Base-by-base conservation (phyloP, 2,888 invertebrate genomes). In the Homarus gammarus region DNA sequence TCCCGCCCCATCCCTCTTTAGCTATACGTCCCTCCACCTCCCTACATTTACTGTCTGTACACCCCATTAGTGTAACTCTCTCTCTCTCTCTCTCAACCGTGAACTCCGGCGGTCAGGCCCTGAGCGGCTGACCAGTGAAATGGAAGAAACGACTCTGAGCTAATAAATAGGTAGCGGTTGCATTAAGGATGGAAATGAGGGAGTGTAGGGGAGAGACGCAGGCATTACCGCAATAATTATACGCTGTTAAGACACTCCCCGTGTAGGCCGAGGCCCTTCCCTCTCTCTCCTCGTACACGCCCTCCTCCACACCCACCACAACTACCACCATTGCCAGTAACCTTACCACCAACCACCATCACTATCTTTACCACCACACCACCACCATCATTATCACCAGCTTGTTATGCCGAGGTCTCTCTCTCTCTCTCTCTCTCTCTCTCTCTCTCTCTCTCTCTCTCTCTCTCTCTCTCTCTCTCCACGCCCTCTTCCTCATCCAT, bases 181-280 rank as follows among this genome's bases (percentile, higher is more conserved):
- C 81, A 81, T 40, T 81, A 38, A 64, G 8, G 81, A 81, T 81
- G 68, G 64, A 61, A 81, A 81, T 81, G 81, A 81, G 64, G 15
- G 70, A 70, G 70, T 31, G 44, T 5, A 12, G 44, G 12, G 44
- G 44, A 12, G 44, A 12, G 44, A 12, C 5, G 44, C 6, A 44
- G 44, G 44, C 44, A 44, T 8, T 5, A n/a, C 68, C 44, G 12
- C 44, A 44, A 12, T 44, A 44, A 70, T 70, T 31, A 70, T 31
- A 36, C 36, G 36, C 6, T 44, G 44, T 10, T 44, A 44, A 10
- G 10, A 5, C 44, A 44, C 44, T 5, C 44, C 33, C 31, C 27
- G 70, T 10, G 27, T 33, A 36, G 18, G 31, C 18, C 10, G 5
- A 31, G 1, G 12, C 18, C 72, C 2, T 8, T 2, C 31, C 1